A percentile compares a stretch with the other conserved stretches of the same genome.
phyloP scores from a whole-genome alignment of 2,113 vertebrate species.

The Eretmochelys imbricata region DNA sequence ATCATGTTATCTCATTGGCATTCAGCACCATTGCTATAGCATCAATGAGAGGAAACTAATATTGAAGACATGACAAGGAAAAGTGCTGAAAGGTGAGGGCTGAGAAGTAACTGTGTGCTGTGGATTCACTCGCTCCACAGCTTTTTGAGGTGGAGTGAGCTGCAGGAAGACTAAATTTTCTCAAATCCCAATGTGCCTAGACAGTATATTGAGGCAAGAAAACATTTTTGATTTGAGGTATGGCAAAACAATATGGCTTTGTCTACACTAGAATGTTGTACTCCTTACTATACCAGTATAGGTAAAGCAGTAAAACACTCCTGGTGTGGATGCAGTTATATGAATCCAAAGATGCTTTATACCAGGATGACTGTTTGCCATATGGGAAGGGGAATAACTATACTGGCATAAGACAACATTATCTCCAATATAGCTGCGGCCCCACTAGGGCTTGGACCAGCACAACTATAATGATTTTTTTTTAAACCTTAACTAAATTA shows the following conservation, averaged over 20 bases:
- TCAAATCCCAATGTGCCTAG: background rate
- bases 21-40: slow-evolving; percentile 1
- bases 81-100: background rate
- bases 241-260: background rate
- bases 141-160: background rate
- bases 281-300: background rate
- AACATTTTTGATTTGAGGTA: no score
- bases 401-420: background rate
- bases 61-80: background rate
- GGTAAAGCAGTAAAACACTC: no score
- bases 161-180: background rate
- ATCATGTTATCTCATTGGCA: background rate
- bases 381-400: background rate
- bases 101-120: background rate
- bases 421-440: no score
- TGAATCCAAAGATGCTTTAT: background rate
- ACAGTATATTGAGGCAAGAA: background rate
- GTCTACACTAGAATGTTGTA: background rate
- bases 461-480: no score
- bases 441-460: no score
- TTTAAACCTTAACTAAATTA: no score
- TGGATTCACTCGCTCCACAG: background rate
- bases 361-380: background rate
- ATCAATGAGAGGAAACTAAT: slow-evolving; percentile 2
- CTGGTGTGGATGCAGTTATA: background rate